phyloP scores from a whole-genome alignment of 2,797 vertebrate genomes.

The Nannoperca obscura region DNA sequence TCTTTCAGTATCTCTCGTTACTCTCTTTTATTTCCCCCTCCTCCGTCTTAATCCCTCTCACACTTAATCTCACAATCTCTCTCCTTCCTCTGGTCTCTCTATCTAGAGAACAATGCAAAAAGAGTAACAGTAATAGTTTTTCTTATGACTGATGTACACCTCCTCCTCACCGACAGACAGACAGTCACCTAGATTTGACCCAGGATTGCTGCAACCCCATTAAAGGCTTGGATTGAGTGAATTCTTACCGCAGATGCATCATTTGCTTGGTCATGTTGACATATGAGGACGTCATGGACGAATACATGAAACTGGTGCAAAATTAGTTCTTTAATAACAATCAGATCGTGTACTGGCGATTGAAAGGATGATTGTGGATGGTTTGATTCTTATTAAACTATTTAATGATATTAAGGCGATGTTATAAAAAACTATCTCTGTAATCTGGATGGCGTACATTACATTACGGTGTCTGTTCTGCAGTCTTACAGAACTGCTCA shows the following conservation, averaged over 20 bases:
- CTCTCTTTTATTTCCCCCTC: constrained; percentile 29
- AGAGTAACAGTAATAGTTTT: not conserved
- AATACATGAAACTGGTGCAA: not conserved
- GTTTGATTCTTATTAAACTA: too few relatives aligned
- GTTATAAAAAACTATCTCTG: too few relatives aligned
- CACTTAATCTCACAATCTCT: constrained; percentile 16
- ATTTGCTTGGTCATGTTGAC: not conserved
- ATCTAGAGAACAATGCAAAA: not conserved
- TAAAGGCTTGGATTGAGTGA: not conserved
- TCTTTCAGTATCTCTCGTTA: constrained; percentile 25
- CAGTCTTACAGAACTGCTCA: not conserved
- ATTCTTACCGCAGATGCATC: too few relatives aligned
- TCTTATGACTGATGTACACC: not conserved
- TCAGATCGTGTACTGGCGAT: too few relatives aligned
- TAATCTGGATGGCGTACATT: too few relatives aligned
- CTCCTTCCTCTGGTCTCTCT: not conserved
- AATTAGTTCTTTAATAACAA: not conserved
- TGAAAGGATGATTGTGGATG: too few relatives aligned
- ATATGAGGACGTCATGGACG: not conserved
- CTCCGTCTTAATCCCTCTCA: constrained; percentile 29
- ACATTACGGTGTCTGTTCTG: not conserved
- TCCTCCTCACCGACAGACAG: not conserved
- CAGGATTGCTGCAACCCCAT: not conserved
- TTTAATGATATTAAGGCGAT: too few relatives aligned
- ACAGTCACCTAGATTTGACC: not conserved